Evolutionary conservation across 1,140 invertebrate species (phyloP).

Genomic region (Zaprionus ghesquierei): DNA sequence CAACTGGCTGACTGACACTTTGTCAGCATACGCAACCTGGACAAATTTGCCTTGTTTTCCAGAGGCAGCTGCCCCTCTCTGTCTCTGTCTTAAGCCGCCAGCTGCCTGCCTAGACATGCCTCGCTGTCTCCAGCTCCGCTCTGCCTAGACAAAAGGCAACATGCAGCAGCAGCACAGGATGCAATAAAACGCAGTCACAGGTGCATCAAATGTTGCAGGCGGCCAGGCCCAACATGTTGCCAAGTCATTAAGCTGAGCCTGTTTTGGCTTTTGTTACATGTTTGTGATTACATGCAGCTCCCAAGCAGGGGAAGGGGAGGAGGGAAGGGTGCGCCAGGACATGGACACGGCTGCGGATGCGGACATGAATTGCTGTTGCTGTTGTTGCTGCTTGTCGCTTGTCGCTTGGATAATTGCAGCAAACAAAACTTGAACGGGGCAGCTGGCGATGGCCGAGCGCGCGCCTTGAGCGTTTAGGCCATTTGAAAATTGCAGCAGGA

Average conservation of each 20-base stretch:
- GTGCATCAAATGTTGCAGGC: constrained; percentile 53
- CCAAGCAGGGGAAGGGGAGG: background rate
- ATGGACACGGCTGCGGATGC: constrained; percentile 65
- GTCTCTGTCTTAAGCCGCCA: background rate
- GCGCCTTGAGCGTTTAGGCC: constrained; percentile 76
- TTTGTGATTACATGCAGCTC: constrained; percentile 63
- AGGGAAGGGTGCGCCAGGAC: constrained; percentile 42
- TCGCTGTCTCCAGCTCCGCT: constrained; percentile 21
- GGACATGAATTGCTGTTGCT: constrained; percentile 11
- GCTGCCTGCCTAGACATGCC: constrained; percentile 41
- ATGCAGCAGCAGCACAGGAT: constrained; percentile 45
- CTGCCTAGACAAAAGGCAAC: constrained; percentile 23
- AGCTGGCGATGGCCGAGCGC: background rate
- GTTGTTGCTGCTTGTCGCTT: constrained; percentile 17
- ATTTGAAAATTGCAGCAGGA: constrained; percentile 74
- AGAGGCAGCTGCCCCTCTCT: background rate
- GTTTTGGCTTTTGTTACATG: constrained; percentile 77
- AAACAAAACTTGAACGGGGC: constrained; percentile 31
- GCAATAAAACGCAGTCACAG: constrained; percentile 76
- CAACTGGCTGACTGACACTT: constrained; percentile 32
- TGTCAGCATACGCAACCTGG: constrained; percentile 39
- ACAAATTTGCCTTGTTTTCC: constrained; percentile 58
- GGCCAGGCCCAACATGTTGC: constrained; percentile 73
- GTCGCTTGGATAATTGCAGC: constrained; percentile 51
- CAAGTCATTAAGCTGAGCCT: constrained; percentile 80